Conservation (phyloP, 2,797 vertebrate genomes). For the Poliocrania exsul region DNA sequence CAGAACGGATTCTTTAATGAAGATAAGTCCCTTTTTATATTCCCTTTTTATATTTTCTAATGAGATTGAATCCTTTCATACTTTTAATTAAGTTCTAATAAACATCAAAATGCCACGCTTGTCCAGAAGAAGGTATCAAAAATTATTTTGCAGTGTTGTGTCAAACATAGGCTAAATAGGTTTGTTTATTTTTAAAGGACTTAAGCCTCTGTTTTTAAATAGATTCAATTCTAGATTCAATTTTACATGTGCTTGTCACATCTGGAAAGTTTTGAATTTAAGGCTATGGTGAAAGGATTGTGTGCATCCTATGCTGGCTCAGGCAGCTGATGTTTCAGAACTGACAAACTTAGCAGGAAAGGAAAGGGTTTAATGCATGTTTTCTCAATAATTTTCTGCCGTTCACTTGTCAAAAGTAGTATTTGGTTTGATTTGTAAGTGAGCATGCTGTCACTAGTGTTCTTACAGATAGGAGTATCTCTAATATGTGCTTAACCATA, state of each 20-base stretch:
- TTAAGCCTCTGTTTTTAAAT: neutral
- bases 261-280: neutral
- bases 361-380: neutral
- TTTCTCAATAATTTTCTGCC: neutral
- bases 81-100: neutral
- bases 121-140: neutral
- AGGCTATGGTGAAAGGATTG: neutral
- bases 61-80: neutral
- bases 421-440: neutral
- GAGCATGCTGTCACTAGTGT: neutral
- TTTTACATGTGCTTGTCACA: neutral
- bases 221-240: neutral
- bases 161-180: neutral
- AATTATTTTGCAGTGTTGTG: neutral
- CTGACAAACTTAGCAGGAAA: neutral
- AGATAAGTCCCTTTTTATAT: neutral
- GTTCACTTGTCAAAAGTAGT: neutral
- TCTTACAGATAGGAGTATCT: neutral
- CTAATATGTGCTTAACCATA: neutral
- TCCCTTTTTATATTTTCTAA: neutral
- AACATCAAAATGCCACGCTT: neutral
- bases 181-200: neutral
- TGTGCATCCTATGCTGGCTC: neutral
- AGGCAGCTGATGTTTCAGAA: neutral
- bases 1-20: neutral